These are phyloP conservation scores for Aythya baeri DNA, from an alignment of 2,113 vertebrate species.

Conservation along the genomic window DNA sequence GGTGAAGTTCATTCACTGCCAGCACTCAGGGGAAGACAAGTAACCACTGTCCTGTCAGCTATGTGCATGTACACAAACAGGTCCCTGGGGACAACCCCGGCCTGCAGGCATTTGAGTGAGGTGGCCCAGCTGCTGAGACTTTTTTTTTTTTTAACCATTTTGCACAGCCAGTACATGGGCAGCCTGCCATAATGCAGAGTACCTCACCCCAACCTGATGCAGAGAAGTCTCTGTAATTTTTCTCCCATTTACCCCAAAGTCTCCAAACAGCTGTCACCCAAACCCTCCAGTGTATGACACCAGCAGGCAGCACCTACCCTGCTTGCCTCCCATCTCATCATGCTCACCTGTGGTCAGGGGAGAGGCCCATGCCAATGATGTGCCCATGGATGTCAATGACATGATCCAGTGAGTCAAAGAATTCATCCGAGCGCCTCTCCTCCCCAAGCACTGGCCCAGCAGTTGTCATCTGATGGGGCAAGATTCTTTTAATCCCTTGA, in stretches of 20 bases:
- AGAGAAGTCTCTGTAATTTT: background rate
- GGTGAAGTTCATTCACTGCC: background rate
- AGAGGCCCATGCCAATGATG: conserved; percentile 97
- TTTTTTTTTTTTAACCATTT: background rate
- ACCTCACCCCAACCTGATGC: too few relatives aligned
- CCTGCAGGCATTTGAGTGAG: background rate
- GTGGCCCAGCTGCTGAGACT: background rate
- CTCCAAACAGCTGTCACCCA: background rate
- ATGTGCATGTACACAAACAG: background rate
- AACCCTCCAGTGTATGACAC: background rate
- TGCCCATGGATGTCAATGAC: conserved; percentile 96
- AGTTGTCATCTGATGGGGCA: conserved; percentile 96
- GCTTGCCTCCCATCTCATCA: fast-evolving
- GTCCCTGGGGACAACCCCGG: background rate
- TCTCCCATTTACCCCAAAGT: background rate
- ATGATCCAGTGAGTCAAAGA: conserved; percentile 95
- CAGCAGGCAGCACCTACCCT: background rate
- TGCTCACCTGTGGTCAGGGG: conserved; percentile 92
- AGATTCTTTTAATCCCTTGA: conserved; percentile 92
- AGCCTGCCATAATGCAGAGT: background rate
- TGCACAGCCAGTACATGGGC: background rate
- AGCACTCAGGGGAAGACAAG: background rate
- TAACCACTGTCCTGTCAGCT: background rate
- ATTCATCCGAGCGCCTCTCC: conserved; percentile 88
- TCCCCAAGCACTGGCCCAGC: conserved; percentile 91